Evolutionary conservation across 2,797 vertebrate species (phyloP).

Genomic region (Micrastur ruficollis): DNA sequence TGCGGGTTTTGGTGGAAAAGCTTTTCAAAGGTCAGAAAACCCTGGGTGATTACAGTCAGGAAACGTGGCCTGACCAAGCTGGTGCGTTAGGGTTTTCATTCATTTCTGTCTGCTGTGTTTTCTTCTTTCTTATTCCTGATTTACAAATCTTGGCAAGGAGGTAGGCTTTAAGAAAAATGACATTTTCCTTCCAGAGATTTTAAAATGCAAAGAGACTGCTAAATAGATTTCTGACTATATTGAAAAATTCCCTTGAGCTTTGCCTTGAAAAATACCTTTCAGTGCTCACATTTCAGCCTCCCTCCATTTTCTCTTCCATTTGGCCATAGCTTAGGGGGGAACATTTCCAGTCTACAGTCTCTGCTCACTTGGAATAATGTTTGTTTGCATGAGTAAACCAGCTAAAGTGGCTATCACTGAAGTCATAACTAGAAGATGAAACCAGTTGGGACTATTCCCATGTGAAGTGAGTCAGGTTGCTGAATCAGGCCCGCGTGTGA

Average conservation of each 20-base stretch:
- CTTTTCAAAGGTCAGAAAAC: not conserved
- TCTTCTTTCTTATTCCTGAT: not conserved
- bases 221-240: not conserved
- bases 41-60: not conserved
- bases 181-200: not conserved
- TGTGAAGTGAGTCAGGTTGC: constrained; percentile 53
- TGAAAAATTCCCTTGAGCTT: not conserved
- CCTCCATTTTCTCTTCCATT: not conserved
- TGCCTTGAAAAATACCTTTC: not conserved
- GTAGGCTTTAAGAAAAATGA: not conserved
- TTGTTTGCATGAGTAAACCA: constrained; percentile 53
- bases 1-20: not conserved
- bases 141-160: not conserved
- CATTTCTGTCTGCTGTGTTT: not conserved
- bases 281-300: not conserved
- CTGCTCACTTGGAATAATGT: constrained; percentile 56
- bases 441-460: constrained; percentile 49
- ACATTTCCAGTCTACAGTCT: not conserved
- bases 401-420: constrained; percentile 50
- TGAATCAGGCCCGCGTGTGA: not conserved
- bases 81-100: not conserved
- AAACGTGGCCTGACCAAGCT: not conserved
- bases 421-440: constrained; percentile 10
- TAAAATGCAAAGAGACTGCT: not conserved
- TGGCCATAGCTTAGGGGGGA: not conserved